Evolutionary conservation across 2,888 invertebrate genomes (phyloP).

Genomic region (Sisyra nigra): DNA sequence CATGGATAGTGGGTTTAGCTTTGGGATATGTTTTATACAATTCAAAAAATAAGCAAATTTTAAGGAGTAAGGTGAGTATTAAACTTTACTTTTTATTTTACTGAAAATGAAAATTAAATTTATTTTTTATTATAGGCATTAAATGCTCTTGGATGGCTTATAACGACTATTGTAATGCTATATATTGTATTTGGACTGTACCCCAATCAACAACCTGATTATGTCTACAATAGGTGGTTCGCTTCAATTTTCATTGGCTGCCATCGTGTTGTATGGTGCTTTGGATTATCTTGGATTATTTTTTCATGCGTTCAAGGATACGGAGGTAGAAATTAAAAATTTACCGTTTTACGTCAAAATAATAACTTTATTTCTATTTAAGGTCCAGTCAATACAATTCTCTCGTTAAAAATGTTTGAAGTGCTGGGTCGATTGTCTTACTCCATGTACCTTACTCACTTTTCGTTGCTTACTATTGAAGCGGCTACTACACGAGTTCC

Average conservation of each 20-base stretch:
- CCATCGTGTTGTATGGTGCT: conserved; percentile 12
- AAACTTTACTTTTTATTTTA: neutral
- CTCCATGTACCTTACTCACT: conserved; percentile 31
- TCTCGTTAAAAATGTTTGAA: conserved; percentile 29
- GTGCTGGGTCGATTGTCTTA: conserved; percentile 32
- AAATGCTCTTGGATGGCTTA: neutral
- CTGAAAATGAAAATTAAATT: neutral
- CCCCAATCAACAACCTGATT: neutral
- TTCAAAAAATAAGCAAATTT: conserved; percentile 4
- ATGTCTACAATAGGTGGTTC: neutral
- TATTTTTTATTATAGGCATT: neutral
- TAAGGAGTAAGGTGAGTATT: neutral
- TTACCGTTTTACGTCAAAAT: too few relatives aligned
- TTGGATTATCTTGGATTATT: conserved; percentile 11
- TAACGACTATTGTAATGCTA: neutral
- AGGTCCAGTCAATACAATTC: conserved; percentile 34
- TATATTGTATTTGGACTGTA: conserved; percentile 4
- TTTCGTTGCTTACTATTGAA: conserved; percentile 9
- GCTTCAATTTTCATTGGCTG: conserved; percentile 6
- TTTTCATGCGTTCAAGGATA: conserved; percentile 9
- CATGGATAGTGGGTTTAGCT: conserved; percentile 14
- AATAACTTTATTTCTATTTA: conserved; percentile 9
- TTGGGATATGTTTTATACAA: conserved; percentile 11
- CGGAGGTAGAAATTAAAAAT: conserved; percentile 9
- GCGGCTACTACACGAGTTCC: too few relatives aligned